These are phyloP conservation scores for Syngnathus floridae DNA, from an alignment of 2,113 vertebrate species.

Conservation along the genomic window DNA sequence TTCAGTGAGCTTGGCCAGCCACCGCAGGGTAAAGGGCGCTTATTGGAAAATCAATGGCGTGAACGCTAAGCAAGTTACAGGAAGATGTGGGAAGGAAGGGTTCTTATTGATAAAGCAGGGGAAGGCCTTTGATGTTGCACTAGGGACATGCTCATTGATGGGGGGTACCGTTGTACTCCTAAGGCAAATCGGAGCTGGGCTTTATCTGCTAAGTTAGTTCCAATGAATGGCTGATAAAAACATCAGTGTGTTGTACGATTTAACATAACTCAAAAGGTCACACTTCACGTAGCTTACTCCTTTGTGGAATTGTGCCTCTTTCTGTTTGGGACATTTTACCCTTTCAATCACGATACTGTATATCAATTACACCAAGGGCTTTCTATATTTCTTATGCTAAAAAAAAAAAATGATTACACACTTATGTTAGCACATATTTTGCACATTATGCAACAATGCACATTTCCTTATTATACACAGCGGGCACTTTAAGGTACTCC, in stretches of 20 bases:
- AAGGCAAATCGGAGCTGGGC: conserved; percentile 66
- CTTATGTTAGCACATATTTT: background rate
- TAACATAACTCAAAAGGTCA: conserved; percentile 40
- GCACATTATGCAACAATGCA: background rate
- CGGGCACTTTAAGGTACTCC: background rate
- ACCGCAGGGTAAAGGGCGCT: conserved; percentile 92
- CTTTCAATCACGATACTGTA: background rate
- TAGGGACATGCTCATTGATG: conserved; percentile 91
- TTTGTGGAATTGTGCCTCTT: background rate
- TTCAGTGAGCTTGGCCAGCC: conserved; percentile 62
- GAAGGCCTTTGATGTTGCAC: conserved; percentile 94
- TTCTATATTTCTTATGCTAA: background rate
- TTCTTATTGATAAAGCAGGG: conserved; percentile 90
- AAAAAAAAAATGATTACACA: background rate
- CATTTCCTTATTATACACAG: background rate
- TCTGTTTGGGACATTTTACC: background rate
- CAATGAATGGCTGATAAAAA: conserved; percentile 79
- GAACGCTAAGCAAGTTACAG: conserved; percentile 99
- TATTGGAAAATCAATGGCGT: conserved; percentile 99
- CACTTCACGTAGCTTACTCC: conserved; percentile 16
- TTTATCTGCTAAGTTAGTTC: conserved; percentile 69
- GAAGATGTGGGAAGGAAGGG: conserved; percentile 93
- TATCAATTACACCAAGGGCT: background rate
- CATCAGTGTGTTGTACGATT: conserved; percentile 37
- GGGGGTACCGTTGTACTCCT: conserved; percentile 84